Evolutionary conservation across 2,113 vertebrate genomes (phyloP), one percentile per base, ranked within the genome.

Genomic region (Chaenocephalus aceratus): DNA sequence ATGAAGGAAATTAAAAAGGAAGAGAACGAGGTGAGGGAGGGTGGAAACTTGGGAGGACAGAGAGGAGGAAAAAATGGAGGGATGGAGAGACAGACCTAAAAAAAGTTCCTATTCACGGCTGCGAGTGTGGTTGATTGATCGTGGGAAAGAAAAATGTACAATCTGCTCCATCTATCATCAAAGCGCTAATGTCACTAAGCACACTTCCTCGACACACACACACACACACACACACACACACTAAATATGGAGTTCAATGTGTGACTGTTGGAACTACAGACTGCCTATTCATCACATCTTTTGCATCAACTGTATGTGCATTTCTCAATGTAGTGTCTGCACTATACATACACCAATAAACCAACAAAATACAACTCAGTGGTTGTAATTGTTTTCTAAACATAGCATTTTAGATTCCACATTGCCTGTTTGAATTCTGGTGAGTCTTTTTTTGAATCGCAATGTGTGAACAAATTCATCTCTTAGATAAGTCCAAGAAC

Each of bases 81-180:
- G 62, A 81, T 34, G 36, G 65, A 87, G 66, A 72, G 9, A 16
- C 54, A 0, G 12, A 64, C 16, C 59, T 65, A 75, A 64, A 66
- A 54, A 41, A 41, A 53, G 76, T 75, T 74, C 44, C 69, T 79
- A 63, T 63, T 57, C 3, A 72, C 54, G 23, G 49, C 26, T 13
- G 53, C 10, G 18, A 60, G 53, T 36, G 73, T 9, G 30, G 61
- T 26, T 84, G 82, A 84, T 80, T 69, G 75, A 91, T 83, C 46
- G 77, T 91, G 84, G 88, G 87, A 89, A 91, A 78, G 34, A 81
- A 77, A 87, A 80, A 61, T 30, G 21, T 51, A 59, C 82, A 70
- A 62, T 86, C 74, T 56, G 23, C 44, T 53, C 72, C 5, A 66
- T 75, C 81, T 56, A 59, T 86, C 84, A 85, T 83, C 76, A 86